Base-by-base conservation (phyloP, 2,113 vertebrate species). In the Cygnus buccinator region DNA sequence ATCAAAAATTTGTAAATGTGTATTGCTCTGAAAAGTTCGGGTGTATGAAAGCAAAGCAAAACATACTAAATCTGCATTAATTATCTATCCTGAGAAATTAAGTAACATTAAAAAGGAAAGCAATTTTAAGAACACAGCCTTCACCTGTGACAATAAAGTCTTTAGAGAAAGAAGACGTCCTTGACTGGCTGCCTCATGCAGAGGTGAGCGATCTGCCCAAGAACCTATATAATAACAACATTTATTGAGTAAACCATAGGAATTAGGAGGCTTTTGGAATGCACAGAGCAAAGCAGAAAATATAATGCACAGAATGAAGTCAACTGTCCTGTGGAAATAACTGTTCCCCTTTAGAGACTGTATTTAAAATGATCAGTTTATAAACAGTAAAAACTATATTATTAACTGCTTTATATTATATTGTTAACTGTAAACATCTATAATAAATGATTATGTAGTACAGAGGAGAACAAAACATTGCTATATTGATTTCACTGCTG, bases 101-200 rank as follows among this genome's bases (percentile, higher is more conserved):
- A 80, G 62, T 31, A 77, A 74, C 35, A 73, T 91, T 74, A 28
- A 84, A 84, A 94, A 89, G 22, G 1, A 84, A 68, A 96, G 48
- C 41, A 83, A 82, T 72, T 77, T 71, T 85, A 90, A 97, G 74
- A 94, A 91, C 16, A 83, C 26, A 52, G 76, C 19, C 66, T 95
- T 97, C 93, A 99, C 99, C 99, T 99, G 99, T 87, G 98, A 97
- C 96, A 99, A 97, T 86, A 99, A 98, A 73, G 98, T 99, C 98
- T 97, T 99, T 62, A 99, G 97, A 70, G 99, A 98, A 82, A 99
- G 98, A 58, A 99, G 99, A 62, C 99, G 99, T 62, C 99, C 99
- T 95, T 99, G 99, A 91, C 98, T 98, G 50, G 99, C 99, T 80
- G 99, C 99, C 78, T 99, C 99, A 59, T 99, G 99, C 8, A 99